Evolutionary conservation across 1,140 invertebrate genomes (phyloP), one percentile per base, ranked within the genome.

Genomic region (Hydropsyche tenuis): DNA sequence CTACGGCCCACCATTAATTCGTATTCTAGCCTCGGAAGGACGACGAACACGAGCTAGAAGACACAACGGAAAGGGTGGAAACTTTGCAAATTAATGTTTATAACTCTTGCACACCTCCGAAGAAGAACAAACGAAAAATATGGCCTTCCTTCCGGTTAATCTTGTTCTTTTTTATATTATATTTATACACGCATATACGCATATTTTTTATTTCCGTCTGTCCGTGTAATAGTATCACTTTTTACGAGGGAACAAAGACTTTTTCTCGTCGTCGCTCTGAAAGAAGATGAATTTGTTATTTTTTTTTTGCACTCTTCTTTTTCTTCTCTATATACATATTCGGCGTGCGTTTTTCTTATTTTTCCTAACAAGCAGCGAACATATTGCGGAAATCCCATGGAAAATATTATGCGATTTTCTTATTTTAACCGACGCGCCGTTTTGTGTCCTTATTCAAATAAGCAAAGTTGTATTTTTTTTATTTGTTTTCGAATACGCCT

Each of bases 201-300:
- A 4, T 37, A 4, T 37, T 25, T 60, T 60, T 60, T 14, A 60
- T 14, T 60, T 60, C 22, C 56, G 56, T 7, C 56, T 25, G 56
- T 11, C n/a, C 14, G 22, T 60, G 23, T 60, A 60, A 60, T 60
- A 60, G 23, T 27, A 60, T 60, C 20, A 60, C 56, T 60, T 60
- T 60, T 60, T 60, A 25, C 56, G 20, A 27, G 23, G 23, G 56
- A 60, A 60, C 56, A 60, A 60, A 60, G 22, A 12, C 22, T 56
- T 23, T 56, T 56, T 60, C 5, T 12, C 56, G 56, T 60, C 30
- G 30, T 37, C 30, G 30, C 30, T 37, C 30, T 23, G 56, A 60
- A 60, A 60, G 56, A 60, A 60, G 56, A 60, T 60, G 56, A 60
- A 60, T 60, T 60, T 60, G 56, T 25, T 27, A 22, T 60, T 60